Percentiles rank a stretch among this genome's conserved stretches.
These are phyloP conservation scores for Cassiopea andromeda DNA, from an alignment of 30 jellyfish, hydroid and myxozoan species.

Conservation along the genomic window DNA sequence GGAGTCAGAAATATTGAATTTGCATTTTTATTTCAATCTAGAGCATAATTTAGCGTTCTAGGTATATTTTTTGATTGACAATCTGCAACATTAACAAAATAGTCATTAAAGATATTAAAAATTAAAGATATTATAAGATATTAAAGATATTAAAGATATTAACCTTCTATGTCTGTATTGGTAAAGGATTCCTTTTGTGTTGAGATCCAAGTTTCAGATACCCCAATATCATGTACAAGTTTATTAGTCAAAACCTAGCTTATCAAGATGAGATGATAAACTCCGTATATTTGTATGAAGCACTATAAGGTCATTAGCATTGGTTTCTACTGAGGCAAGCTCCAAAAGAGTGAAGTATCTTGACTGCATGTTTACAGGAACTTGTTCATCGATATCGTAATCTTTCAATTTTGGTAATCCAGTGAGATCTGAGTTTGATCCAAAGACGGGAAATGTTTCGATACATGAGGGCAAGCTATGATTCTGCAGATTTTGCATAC, in stretches of 20 bases:
- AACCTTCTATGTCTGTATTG: conserved; percentile 21
- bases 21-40: background rate
- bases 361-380: background rate
- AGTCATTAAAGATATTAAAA: background rate
- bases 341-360: background rate
- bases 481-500: conserved; percentile 16
- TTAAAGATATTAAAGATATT: background rate
- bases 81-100: conserved; percentile 3
- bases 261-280: conserved; percentile 25
- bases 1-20: too few species aligned
- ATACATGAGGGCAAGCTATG: conserved; percentile 31
- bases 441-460: conserved; percentile 22
- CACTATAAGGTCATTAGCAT: background rate
- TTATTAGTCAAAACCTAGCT: background rate
- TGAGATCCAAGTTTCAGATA: conserved; percentile 30
- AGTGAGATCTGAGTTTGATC: conserved; percentile 14
- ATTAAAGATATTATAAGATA: background rate
- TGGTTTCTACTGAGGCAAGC: background rate
- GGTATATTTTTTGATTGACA: background rate
- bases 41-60: background rate
- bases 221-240: conserved; percentile 26
- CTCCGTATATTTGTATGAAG: conserved; percentile 31
- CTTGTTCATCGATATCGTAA: background rate
- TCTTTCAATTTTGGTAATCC: conserved; percentile 1
- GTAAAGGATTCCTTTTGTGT: background rate